Base-by-base conservation (phyloP, 2,888 invertebrate species). In the Nowickia ferox region DNA sequence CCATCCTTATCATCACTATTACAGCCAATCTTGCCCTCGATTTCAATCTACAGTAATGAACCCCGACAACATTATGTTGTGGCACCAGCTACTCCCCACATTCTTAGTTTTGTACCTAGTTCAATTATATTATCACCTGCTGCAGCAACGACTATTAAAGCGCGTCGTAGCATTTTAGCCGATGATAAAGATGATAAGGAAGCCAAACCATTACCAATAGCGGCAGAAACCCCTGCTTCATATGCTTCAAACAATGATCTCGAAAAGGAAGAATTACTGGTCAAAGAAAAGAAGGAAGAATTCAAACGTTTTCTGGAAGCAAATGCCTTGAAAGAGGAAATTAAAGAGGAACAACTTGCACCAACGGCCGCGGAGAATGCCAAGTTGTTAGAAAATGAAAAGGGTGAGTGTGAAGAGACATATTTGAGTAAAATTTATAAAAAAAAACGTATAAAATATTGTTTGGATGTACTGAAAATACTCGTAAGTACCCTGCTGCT, bases 71-170 rank as follows among this genome's bases (percentile, higher is more conserved):
- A 91, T 85, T 91, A 90, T 83, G 88, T 89, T 15, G 79, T 92
- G 69, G 88, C 90, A 9, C 91, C 91, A 59, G 57, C 89, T 10
- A 48, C 80, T 84, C 80, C 90, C 0, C 92, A 92, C 9, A 88
- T 92, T 30, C 89, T 92, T n/a, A 92, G 92, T 84, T 89, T 90
- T 66, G 88, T 92, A 4, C 91, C 90, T 57, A 80, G 89, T 0
- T 91, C 92, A 1, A 87, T 91, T 51, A 88, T 90, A 53, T 84
- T 89, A 53, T 88, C 88, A 69, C 91, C 91, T 61, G 80, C 48
- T n/a, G 84, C 91, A 13, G 3, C 66, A 46, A 86, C 89, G 0
- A 88, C 90, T 38, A 88, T 92, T 15, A 90, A 91, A 10, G 91
- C 92, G 5, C 91, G 92, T 3, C 91, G 92, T 68, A 91, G 92